Conservation (phyloP, 2,888 invertebrate genomes). For the Agriotes lineatus region DNA sequence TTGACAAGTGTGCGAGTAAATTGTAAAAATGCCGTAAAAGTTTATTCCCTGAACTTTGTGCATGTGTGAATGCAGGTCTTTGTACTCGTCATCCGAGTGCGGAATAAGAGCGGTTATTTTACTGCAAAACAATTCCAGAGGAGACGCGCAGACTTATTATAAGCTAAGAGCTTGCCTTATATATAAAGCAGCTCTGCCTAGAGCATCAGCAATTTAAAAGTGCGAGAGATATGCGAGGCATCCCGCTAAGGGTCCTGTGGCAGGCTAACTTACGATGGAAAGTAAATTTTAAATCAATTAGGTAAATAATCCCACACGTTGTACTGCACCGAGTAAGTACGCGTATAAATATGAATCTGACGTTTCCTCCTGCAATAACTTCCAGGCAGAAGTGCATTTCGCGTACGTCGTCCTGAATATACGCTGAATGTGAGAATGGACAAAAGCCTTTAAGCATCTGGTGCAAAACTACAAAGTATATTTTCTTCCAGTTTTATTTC, state of each 20-base stretch:
- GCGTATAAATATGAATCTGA: constrained; percentile 4
- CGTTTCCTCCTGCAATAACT: constrained; percentile 16
- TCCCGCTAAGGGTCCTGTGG: constrained; percentile 14
- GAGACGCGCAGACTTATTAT: constrained; percentile 13
- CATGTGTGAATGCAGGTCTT: constrained; percentile 18
- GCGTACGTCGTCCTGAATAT: neutral
- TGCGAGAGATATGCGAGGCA: constrained; percentile 9
- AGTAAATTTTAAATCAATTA: constrained; percentile 31
- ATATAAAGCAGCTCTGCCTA: constrained; percentile 2
- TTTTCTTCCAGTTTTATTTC: too few relatives aligned
- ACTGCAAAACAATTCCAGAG: constrained; percentile 16
- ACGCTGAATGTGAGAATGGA: too few relatives aligned
- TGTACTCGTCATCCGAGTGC: constrained; percentile 7
- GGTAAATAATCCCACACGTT: constrained; percentile 15
- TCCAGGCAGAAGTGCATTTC: neutral
- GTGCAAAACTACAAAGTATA: neutral
- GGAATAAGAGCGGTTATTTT: constrained; percentile 6
- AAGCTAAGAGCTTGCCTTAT: constrained; percentile 9
- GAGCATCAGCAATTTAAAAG: constrained; percentile 2
- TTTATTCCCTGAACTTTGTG: constrained; percentile 18
- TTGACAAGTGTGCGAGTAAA: constrained; percentile 21
- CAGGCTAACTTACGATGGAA: constrained; percentile 5
- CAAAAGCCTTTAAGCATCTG: too few relatives aligned
- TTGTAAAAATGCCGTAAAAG: constrained; percentile 24
- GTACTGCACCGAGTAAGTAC: neutral